These are phyloP conservation scores for Trichonephila inaurata DNA, from an alignment of 1,140 invertebrate species.

Conservation along the genomic window DNA sequence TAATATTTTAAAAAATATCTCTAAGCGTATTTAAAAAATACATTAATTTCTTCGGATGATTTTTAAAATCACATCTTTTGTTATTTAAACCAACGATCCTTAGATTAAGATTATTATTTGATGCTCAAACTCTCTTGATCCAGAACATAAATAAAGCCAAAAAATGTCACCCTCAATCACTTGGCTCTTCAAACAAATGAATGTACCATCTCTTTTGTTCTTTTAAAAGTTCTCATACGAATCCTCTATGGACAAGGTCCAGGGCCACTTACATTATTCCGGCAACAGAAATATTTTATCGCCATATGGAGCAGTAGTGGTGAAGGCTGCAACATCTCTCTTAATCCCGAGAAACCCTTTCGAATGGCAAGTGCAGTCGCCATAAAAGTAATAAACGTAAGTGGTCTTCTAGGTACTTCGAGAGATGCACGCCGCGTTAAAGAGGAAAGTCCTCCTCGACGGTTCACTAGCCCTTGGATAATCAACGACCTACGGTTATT, in stretches of 20 bases:
- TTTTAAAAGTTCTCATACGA: not conserved
- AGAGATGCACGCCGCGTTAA: slow-evolving; percentile 32
- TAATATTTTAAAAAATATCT: too few relatives aligned
- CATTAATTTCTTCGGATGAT: too few relatives aligned
- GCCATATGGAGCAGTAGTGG: not conserved
- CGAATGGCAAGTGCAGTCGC: slow-evolving; percentile 61
- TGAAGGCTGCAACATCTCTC: not conserved
- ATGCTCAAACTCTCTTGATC: too few relatives aligned
- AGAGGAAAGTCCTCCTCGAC: slow-evolving; percentile 48
- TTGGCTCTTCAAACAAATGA: too few relatives aligned
- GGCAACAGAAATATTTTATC: slow-evolving; percentile 47
- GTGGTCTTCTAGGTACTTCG: slow-evolving; percentile 51
- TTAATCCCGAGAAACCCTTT: slow-evolving; percentile 52
- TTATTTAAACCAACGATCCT: too few relatives aligned
- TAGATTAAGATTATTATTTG: too few relatives aligned
- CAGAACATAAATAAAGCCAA: too few relatives aligned
- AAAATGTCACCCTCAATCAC: too few relatives aligned
- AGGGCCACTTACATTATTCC: slow-evolving; percentile 7
- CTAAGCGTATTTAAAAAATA: too few relatives aligned
- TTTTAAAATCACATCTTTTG: too few relatives aligned
- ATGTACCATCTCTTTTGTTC: too few relatives aligned
- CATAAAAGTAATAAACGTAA: slow-evolving; percentile 66
- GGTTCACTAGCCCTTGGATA: slow-evolving; percentile 45
- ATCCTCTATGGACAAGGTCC: not conserved
- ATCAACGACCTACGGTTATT: slow-evolving; percentile 60